Evolutionary conservation across 2,797 vertebrate genomes (phyloP).

Genomic region (Okamejei kenojei): DNA sequence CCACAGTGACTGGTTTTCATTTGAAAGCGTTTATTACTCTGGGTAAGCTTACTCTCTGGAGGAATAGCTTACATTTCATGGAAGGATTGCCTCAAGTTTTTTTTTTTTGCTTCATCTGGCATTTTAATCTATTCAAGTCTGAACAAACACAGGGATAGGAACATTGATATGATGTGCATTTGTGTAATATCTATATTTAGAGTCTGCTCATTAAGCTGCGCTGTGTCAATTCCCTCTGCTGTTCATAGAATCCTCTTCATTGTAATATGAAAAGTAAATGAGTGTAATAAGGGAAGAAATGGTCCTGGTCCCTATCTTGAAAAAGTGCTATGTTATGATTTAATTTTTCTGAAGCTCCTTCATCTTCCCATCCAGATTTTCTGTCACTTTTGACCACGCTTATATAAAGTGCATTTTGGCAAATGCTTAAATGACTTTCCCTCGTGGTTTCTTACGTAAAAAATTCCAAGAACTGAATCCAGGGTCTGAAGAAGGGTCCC

Average conservation of each 20-base stretch:
- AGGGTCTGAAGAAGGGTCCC: no score
- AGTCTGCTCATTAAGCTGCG: background rate
- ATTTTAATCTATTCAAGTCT: background rate
- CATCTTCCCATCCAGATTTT: no score
- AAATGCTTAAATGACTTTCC: background rate
- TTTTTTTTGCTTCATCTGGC: background rate
- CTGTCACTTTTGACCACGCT: background rate
- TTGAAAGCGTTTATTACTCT: background rate
- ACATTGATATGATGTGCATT: background rate
- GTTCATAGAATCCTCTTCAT: conserved; percentile 14
- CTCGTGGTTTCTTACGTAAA: background rate
- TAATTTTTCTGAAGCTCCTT: background rate
- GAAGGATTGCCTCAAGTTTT: no score
- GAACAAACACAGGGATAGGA: background rate
- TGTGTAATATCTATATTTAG: background rate
- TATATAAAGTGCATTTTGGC: background rate
- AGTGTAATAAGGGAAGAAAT: background rate
- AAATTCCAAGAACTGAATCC: background rate
- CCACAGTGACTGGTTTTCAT: background rate
- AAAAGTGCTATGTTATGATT: background rate
- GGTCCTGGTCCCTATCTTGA: background rate
- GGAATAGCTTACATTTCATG: background rate
- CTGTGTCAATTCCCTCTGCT: background rate
- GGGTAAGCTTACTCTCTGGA: background rate
- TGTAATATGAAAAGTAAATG: conserved; percentile 1